Base-by-base conservation (phyloP, 2,888 invertebrate genomes). In the Muschampia plurimacula region DNA sequence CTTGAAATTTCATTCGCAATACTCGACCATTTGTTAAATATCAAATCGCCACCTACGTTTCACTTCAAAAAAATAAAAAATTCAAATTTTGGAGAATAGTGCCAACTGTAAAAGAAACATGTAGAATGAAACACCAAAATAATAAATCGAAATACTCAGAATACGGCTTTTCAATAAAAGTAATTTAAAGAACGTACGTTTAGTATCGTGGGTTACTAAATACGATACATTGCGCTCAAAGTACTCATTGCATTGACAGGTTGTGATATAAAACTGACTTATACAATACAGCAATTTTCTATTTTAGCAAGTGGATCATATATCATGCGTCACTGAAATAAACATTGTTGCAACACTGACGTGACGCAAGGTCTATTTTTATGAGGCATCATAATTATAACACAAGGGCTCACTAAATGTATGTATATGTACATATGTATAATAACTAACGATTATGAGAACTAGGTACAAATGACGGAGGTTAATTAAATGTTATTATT, bases 301-400 rank as follows among this genome's bases (percentile, higher is more conserved):
- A 59, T 67, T 67, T 67, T 59, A 67, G 67, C 44, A n/a, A 67
- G 44, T 59, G 44, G 52, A 67, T 67, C 52, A 41, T 57, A 57
- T 39, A 44, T 57, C 9, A 41, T 52, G 57, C 41, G 57, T 67
- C 67, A 59, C 41, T 28, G 44, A 59, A 41, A 67, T 55, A 55
- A 15, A 67, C 67, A 67, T 28, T 67, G 67, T 67, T 55, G 67
- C 67, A 41, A 67, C 44, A 59, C 57, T 28, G 52, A 44, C 52
- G 49, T 67, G 59, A 67, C 44, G 57, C 59, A 67, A 28, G 44
- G 28, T 44, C 67, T 67, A 67, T 59, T 67, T 59, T 39, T 59
- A 67, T 41, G 57, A 13, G 44, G 41, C 67, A 59, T 59, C 44
- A 22, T 57, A n/a, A n/a, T n/a, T n/a, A 67, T 13, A 67, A 32